A percentile compares a stretch with the other conserved stretches of the same genome.
phyloP scores from a whole-genome alignment of 2,888 invertebrate genomes.

The Chrysina gloriosa region DNA sequence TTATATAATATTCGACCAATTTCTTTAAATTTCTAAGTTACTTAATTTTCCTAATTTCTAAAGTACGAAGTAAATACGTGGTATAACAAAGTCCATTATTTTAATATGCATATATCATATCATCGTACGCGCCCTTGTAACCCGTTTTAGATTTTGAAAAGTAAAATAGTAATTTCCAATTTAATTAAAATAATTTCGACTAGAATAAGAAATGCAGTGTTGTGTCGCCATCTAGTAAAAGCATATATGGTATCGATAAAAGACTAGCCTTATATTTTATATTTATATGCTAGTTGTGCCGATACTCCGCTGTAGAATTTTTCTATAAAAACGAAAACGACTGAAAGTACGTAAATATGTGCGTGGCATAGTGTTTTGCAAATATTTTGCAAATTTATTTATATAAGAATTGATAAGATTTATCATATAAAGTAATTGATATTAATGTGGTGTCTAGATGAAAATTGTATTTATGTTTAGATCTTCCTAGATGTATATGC shows the following conservation, averaged over 20 bases:
- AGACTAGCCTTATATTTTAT: not conserved
- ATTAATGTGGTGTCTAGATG: slow-evolving; percentile 40
- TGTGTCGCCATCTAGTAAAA: not conserved
- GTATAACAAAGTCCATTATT: not conserved
- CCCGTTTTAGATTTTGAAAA: not conserved
- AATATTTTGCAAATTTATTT: slow-evolving; percentile 45
- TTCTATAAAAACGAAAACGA: slow-evolving; percentile 40
- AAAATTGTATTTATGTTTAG: slow-evolving; percentile 34
- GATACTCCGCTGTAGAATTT: slow-evolving; percentile 1
- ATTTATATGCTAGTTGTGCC: slow-evolving; percentile 4
- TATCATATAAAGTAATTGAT: slow-evolving; percentile 13
- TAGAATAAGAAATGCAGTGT: slow-evolving; percentile 11
- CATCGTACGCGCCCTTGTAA: not conserved
- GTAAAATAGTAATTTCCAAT: too few relatives aligned
- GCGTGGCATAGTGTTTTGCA: slow-evolving; percentile 44
- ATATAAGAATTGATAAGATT: slow-evolving; percentile 38
- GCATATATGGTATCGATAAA: not conserved
- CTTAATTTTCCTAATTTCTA: slow-evolving; percentile 6
- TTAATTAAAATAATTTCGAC: not conserved
- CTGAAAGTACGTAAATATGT: slow-evolving; percentile 44
- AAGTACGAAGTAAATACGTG: not conserved
- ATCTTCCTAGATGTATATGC: slow-evolving; percentile 20
- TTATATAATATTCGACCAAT: not conserved
- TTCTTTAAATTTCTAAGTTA: not conserved
- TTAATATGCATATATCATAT: slow-evolving; percentile 5